These are phyloP conservation scores for Branchellion lobata DNA, from an alignment of 2,888 invertebrate genomes.

Conservation along the genomic window DNA sequence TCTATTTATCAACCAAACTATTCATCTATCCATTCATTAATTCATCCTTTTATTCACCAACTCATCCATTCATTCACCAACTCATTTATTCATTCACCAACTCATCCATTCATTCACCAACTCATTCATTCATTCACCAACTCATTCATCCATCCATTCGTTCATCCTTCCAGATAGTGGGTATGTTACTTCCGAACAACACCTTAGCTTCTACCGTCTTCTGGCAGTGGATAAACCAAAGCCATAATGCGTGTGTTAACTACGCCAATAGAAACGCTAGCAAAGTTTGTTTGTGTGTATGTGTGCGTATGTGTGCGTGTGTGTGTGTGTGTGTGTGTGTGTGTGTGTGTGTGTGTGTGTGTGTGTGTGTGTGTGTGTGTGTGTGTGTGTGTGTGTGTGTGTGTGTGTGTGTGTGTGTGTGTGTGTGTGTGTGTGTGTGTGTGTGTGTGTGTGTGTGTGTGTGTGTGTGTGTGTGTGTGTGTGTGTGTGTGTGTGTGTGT, in stretches of 20 bases:
- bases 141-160: too few species aligned
- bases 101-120: not conserved
- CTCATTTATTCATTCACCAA: not conserved
- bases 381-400: too few species aligned
- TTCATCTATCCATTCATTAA: too few species aligned
- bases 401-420: too few species aligned
- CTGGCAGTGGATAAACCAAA: constrained; percentile 66
- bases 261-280: constrained; percentile 65
- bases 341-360: too few species aligned
- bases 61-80: not conserved
- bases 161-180: constrained; percentile 59
- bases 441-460: too few species aligned
- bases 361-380: too few species aligned
- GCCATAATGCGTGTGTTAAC: constrained; percentile 66
- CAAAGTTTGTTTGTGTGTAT: constrained; percentile 58
- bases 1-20: too few species aligned
- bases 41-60: not conserved
- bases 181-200: constrained; percentile 64
- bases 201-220: constrained; percentile 62
- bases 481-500: too few species aligned
- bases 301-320: not conserved
- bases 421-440: too few species aligned
- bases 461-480: too few species aligned
- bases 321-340: constrained; percentile 32
- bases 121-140: not conserved